phyloP scores from a whole-genome alignment of 2,797 vertebrate genomes.

The Dipus sagitta region DNA sequence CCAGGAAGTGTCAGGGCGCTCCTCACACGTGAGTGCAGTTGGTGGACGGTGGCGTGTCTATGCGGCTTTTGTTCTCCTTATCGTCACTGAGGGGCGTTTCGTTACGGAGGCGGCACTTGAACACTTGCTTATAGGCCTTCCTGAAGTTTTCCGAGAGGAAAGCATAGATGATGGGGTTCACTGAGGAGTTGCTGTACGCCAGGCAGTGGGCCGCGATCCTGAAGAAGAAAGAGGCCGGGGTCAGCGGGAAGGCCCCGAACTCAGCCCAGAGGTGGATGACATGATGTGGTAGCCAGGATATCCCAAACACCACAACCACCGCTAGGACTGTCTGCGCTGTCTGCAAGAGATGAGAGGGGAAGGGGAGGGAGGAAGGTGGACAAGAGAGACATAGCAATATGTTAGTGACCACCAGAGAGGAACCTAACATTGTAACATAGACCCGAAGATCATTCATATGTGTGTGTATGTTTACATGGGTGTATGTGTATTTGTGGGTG shows the following conservation, averaged over 20 bases:
- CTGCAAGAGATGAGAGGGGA: conserved; percentile 85
- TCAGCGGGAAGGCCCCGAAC: conserved; percentile 97
- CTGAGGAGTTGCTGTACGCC: conserved; percentile 98
- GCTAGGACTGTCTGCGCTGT: conserved; percentile 98
- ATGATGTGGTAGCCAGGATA: conserved; percentile 98
- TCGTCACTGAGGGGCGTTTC: conserved; percentile 89
- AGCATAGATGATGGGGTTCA: conserved; percentile 98
- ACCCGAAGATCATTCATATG: fast-evolving
- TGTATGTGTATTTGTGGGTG: too few relatives aligned
- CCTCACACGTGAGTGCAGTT: conserved; percentile 95
- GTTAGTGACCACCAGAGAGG: background rate
- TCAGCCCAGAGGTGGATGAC: conserved; percentile 96
- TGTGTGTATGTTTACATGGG: too few relatives aligned
- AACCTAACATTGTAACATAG: fast-evolving
- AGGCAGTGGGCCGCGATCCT: conserved; percentile 96
- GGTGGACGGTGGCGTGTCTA: conserved; percentile 94
- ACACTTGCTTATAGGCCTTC: conserved; percentile 98
- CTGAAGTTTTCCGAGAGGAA: conserved; percentile 99
- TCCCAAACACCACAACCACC: conserved; percentile 98
- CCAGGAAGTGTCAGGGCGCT: background rate
- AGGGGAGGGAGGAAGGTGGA: background rate
- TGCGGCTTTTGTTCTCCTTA: conserved; percentile 93
- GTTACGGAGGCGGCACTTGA: conserved; percentile 90
- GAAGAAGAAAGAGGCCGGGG: conserved; percentile 96
- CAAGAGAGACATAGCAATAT: background rate